These are phyloP conservation scores for Drosophila jambulina DNA, from an alignment of 1,140 invertebrate species.

Conservation along the genomic window DNA sequence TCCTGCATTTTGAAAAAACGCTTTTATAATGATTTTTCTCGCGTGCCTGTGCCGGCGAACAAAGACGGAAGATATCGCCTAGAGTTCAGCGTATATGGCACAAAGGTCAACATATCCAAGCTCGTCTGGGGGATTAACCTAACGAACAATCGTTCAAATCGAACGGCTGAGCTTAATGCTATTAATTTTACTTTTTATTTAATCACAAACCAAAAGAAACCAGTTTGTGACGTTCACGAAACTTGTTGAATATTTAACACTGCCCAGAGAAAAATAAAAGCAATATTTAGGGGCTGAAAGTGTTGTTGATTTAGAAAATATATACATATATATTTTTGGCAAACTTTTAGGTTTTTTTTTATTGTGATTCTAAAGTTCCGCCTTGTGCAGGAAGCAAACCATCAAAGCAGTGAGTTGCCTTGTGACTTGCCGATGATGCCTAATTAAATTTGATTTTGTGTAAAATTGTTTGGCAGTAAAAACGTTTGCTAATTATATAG, in stretches of 20 bases:
- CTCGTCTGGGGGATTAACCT: slow-evolving; percentile 29
- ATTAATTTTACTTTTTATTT: slow-evolving; percentile 35
- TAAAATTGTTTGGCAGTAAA: slow-evolving; percentile 29
- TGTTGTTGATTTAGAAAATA: slow-evolving; percentile 30
- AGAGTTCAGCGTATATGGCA: slow-evolving; percentile 51
- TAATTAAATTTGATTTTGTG: slow-evolving; percentile 40
- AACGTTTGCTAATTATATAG: slow-evolving; percentile 26
- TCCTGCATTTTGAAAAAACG: slow-evolving; percentile 37
- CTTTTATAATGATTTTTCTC: slow-evolving; percentile 45
- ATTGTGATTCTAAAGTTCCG: slow-evolving; percentile 29
- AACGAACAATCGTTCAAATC: slow-evolving; percentile 24
- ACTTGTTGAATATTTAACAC: slow-evolving; percentile 34
- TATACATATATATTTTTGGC: slow-evolving; percentile 19
- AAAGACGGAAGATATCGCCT: slow-evolving; percentile 50
- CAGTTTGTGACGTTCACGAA: slow-evolving; percentile 33
- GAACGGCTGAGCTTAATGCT: slow-evolving; percentile 17
- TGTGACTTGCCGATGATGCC: slow-evolving; percentile 25
- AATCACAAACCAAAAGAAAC: slow-evolving; percentile 6
- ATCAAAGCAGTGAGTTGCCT: slow-evolving; percentile 23
- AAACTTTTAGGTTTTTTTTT: slow-evolving; percentile 15
- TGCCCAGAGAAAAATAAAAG: slow-evolving; percentile 9
- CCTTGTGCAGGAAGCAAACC: slow-evolving; percentile 34
- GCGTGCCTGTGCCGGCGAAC: slow-evolving; percentile 7
- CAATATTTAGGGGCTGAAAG: slow-evolving; percentile 3
- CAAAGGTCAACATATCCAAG: slow-evolving; percentile 44